Base-by-base conservation (phyloP, 2,888 invertebrate genomes). In the Psylliodes chrysocephalus region DNA sequence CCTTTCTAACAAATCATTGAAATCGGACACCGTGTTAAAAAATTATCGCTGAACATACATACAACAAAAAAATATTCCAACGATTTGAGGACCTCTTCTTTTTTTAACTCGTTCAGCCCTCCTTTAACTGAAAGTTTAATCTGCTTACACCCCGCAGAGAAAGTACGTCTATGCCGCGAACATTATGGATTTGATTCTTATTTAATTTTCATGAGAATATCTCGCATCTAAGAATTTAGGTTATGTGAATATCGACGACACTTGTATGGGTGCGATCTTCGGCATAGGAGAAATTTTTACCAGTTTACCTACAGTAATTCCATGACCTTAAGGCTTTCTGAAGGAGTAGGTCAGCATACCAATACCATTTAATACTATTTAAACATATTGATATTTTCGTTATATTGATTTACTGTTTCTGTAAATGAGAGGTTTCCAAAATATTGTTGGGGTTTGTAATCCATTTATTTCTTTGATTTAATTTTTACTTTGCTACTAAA, bases 201-300 rank as follows among this genome's bases (percentile, higher is more conserved):
- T n/a, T 28, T 28, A 49, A 49, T 49, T 49, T 28, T 14, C 49
- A 19, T 19, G 49, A 49, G 49, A 49, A 30, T 14, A 49, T 49
- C 49, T 28, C 14, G 30, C 28, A 49, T 49, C 28, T 28, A 49
- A 49, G 49, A 49, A 64, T 60, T 64, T 49, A 64, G 60, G 64
- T 64, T 64, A 63, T 52, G 46, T 52, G 52, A 52, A 52, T 40
- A 63, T 57, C 33, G 18, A 44, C 33, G 18, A 44, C 12, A 14
- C 56, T 47, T 38, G 25, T 51, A 49, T 63, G 42, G 55, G 63
- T 52, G 55, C 61, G 52, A 49, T 25, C 49, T 28, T 51, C 6
- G 15, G 38, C 49, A 25, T 38, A 59, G 49, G 59, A 59, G 59
- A 59, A 59, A 59, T 59, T 59, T 54, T 49, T 49, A 22, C 22